These are phyloP conservation scores for Holacanthella duospinosa DNA, from an alignment of 2,888 invertebrate species.

Conservation along the genomic window DNA sequence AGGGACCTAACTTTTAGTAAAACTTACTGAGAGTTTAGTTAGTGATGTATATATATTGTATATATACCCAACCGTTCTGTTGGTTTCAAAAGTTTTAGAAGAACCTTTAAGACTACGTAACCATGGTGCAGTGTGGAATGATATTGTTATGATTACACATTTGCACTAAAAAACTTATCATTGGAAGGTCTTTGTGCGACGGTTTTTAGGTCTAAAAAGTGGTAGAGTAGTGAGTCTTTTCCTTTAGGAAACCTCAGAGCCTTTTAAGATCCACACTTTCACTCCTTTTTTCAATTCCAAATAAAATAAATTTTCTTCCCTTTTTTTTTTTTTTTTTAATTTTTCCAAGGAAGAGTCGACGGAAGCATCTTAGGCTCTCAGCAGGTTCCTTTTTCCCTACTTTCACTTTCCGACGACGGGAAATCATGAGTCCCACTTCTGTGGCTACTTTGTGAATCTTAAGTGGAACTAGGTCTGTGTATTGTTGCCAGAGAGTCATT, in stretches of 20 bases:
- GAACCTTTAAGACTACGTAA: neutral
- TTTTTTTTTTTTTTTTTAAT: neutral
- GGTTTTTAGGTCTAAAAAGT: no score
- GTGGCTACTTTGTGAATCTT: no score
- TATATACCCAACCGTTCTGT: neutral
- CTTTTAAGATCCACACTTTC: neutral
- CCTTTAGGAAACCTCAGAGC: neutral
- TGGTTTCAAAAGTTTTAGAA: no score
- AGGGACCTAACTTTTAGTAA: no score
- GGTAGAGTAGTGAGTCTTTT: no score
- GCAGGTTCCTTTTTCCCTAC: neutral
- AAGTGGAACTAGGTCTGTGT: no score
- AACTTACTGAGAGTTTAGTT: no score
- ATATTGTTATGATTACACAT: neutral
- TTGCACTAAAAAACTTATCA: neutral
- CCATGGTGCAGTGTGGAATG: neutral
- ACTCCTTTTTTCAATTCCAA: neutral
- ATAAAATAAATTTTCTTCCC: neutral
- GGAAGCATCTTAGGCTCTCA: neutral
- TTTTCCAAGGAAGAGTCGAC: neutral
- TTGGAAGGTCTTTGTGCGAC: no score
- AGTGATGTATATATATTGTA: neutral
- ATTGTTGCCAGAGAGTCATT: no score
- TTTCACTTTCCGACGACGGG: neutral
- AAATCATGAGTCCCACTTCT: neutral